phyloP scores from a whole-genome alignment of 2,113 vertebrate species.

The Genyomyrus donnyi region DNA sequence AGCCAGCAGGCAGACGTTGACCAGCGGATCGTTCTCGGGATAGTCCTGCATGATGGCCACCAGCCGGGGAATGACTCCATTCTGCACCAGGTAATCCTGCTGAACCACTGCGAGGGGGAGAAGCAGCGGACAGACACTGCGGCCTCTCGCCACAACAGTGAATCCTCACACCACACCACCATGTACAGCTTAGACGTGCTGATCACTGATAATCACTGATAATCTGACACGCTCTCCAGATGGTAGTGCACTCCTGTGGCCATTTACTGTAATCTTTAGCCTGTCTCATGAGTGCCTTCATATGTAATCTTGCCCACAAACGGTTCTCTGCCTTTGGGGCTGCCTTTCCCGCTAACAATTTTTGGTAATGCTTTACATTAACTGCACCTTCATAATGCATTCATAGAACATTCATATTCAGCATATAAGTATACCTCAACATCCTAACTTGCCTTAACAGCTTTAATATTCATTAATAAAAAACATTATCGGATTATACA shows the following conservation, averaged over 20 bases:
- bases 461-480: not conserved
- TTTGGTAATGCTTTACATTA: not conserved
- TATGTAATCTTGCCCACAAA: not conserved
- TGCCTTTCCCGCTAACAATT: not conserved
- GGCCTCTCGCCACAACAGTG: not conserved
- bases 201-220: not conserved
- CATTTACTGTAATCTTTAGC: not conserved
- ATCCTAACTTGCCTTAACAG: not conserved
- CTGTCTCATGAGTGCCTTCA: not conserved
- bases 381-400: not conserved
- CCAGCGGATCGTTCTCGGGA: conserved; percentile 70
- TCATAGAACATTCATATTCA: not conserved
- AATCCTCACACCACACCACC: not conserved
- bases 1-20: conserved; percentile 75
- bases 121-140: conserved; percentile 1
- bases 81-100: conserved; percentile 72
- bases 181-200: not conserved
- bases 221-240: not conserved
- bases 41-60: conserved; percentile 68
- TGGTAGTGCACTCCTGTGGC: not conserved
- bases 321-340: not conserved
- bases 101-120: conserved; percentile 55
- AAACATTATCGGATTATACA: not conserved
- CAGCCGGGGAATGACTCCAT: conserved; percentile 69
- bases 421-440: not conserved